A percentile compares a stretch with the other conserved stretches of the same genome.
Conservation (phyloP, 2,113 vertebrate genomes). For the Brachypteracias leptosomus region DNA sequence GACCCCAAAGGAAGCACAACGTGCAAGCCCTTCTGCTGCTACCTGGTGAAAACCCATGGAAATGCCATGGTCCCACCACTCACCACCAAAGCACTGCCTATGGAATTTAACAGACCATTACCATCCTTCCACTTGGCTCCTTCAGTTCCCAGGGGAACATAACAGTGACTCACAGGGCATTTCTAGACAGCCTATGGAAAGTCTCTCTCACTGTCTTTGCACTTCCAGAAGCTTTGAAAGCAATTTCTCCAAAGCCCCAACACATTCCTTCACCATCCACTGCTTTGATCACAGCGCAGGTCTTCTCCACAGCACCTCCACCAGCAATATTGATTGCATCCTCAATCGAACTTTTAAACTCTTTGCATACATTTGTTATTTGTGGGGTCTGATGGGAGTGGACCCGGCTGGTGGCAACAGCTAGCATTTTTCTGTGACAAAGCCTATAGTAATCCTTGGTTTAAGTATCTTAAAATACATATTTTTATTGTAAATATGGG, state of each 20-base stretch:
- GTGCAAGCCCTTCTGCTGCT: not conserved
- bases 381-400: not conserved
- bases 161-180: not conserved
- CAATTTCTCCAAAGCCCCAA: not conserved
- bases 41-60: not conserved
- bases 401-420: not conserved
- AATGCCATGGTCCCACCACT: not conserved
- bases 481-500: not conserved
- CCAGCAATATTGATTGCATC: not conserved
- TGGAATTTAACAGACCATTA: not conserved
- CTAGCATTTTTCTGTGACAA: not conserved
- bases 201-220: not conserved
- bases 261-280: not conserved
- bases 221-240: conserved; percentile 6
- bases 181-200: conserved; percentile 1
- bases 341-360: not conserved
- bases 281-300: not conserved
- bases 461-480: not conserved
- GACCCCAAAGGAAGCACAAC: not conserved
- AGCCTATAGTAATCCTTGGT: not conserved
- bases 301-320: not conserved
- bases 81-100: not conserved
- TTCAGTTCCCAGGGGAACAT: not conserved
- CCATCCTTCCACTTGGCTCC: not conserved
- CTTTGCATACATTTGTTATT: not conserved